Base-by-base conservation (phyloP, 1,140 invertebrate genomes). In the Habropoda laboriosa region DNA sequence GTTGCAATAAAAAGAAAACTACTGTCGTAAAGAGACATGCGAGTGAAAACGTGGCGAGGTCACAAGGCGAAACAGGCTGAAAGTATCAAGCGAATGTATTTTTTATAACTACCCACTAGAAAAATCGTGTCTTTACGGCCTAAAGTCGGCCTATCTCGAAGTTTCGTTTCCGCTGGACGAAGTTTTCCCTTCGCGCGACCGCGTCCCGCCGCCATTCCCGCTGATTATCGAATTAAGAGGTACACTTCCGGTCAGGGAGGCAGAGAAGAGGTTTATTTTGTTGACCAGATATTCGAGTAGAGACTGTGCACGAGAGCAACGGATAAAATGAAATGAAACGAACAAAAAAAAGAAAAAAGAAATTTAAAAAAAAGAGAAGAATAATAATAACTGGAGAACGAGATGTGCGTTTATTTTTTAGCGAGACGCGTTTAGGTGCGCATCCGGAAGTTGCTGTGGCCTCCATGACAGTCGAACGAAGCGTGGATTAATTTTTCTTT, bases 251-350 rank as follows among this genome's bases (percentile, higher is more conserved):
- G 49, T n/a, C 72, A 61, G 55, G 67, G 61, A 86, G 61, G 74
- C 80, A 90, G 73, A 87, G 61, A 78, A 55, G 57, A 82, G 51
- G 72, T 86, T 86, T 85, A 86, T 85, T 85, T 85, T 85, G 66
- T 85, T 75, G 72, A 85, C 58, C 45, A 55, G 63, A 61, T 51
- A 40, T 63, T 77, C 51, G 75, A 38, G 83, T 45, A 83, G 61
- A 67, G 63, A 61, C 55, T 18, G 61, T 71, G 38, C 32, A 8
- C 47, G 30, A 8, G n/a, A 64, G 4, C n/a, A n/a, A n/a, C n/a
- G n/a, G n/a, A n/a, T n/a, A n/a, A n/a, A n/a, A n/a, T n/a, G n/a
- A n/a, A n/a, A n/a, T n/a, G n/a, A n/a, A n/a, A n/a, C n/a, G n/a
- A n/a, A n/a, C n/a, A n/a, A 27, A 18, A 16, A 8, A n/a, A 66